Percentiles rank a stretch among this genome's conserved stretches.
phyloP scores from a whole-genome alignment of 2,797 vertebrate species.

The Phylloscopus collybita region DNA sequence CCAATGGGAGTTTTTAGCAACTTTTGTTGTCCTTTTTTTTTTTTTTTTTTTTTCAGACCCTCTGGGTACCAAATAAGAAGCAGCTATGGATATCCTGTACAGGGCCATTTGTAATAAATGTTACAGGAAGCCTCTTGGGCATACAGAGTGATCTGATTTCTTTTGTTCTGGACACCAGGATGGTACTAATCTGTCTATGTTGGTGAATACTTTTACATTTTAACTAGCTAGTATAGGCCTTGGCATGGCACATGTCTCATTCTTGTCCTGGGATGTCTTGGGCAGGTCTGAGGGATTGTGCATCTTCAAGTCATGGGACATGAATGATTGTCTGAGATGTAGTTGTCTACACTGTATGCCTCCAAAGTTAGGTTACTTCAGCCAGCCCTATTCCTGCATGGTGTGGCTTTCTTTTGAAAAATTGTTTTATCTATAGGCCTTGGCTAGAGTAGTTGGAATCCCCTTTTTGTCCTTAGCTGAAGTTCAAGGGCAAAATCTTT shows the following conservation, averaged over 20 bases:
- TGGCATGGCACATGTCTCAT: accelerated
- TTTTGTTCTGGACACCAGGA: background rate
- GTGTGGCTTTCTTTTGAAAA: background rate
- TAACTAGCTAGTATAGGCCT: background rate
- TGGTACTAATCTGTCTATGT: background rate
- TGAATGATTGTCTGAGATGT: background rate
- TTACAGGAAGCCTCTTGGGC: background rate
- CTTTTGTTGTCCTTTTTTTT: background rate
- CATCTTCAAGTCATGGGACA: background rate
- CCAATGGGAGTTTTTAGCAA: background rate
- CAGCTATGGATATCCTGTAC: background rate
- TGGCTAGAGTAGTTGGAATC: background rate
- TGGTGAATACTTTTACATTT: background rate
- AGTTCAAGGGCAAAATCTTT: background rate
- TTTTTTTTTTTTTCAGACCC: background rate
- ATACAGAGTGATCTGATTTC: background rate
- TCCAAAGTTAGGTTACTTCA: background rate
- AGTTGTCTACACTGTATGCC: background rate
- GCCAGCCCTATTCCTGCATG: background rate
- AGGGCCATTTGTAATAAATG: background rate
- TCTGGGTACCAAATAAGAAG: background rate
- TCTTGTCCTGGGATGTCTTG: background rate
- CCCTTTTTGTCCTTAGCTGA: background rate
- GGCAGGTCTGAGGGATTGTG: background rate
- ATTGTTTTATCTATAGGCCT: background rate